These are phyloP conservation scores for Ataeniobius toweri DNA, from an alignment of 2,797 vertebrate species.

Conservation along the genomic window DNA sequence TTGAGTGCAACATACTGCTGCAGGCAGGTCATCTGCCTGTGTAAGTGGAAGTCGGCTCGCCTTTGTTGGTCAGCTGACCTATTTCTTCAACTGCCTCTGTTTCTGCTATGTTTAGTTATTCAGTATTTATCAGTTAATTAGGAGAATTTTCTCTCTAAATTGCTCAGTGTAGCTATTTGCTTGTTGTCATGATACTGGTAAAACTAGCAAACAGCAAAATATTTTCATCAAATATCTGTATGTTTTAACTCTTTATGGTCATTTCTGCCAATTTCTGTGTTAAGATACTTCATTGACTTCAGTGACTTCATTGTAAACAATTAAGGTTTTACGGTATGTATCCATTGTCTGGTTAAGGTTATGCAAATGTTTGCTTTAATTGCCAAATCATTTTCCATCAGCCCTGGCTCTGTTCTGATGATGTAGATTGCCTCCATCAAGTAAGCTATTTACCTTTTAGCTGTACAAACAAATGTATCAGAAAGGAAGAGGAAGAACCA, in stretches of 20 bases:
- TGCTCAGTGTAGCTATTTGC: not conserved
- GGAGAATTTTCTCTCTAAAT: not conserved
- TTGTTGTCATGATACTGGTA: not conserved
- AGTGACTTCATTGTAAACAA: not conserved
- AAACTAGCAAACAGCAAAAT: not conserved
- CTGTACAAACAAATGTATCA: not conserved
- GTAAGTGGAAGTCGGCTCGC: conserved; percentile 5
- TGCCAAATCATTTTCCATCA: not conserved
- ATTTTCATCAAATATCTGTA: not conserved
- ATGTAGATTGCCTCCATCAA: not conserved
- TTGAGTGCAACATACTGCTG: conserved; percentile 28
- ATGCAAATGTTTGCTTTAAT: not conserved
- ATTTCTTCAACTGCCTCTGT: conserved; percentile 17
- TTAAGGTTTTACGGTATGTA: not conserved
- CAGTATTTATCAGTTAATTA: not conserved
- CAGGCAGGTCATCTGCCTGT: conserved; percentile 42
- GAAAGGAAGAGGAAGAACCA: not conserved
- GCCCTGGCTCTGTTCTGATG: not conserved
- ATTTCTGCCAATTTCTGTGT: not conserved
- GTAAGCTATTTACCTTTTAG: not conserved
- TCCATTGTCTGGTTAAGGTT: not conserved
- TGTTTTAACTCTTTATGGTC: not conserved
- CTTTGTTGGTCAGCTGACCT: conserved; percentile 14
- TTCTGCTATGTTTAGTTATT: conserved; percentile 17
- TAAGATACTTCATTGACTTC: no score